Percentiles rank a stretch among this genome's conserved stretches.
phyloP scores from a whole-genome alignment of 2,888 invertebrate genomes.

The Biston stratarius region DNA sequence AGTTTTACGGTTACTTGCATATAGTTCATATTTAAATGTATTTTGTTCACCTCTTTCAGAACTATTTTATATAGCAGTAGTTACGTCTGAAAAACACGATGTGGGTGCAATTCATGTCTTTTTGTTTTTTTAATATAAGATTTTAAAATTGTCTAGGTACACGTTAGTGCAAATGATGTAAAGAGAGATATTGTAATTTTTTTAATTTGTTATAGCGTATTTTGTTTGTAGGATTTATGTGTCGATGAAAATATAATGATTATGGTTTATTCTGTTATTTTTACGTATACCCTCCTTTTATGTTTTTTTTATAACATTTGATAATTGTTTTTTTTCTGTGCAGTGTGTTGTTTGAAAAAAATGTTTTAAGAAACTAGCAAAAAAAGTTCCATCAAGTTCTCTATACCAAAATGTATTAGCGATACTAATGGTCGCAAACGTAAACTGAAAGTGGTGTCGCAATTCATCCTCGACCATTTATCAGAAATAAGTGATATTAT shows the following conservation, averaged over 20 bases:
- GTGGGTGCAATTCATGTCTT: not conserved
- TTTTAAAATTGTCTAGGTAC: conserved; percentile 1
- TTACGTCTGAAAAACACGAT: too few species aligned
- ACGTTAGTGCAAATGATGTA: not conserved
- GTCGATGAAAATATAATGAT: conserved; percentile 13
- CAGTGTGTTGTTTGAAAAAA: too few species aligned
- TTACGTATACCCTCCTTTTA: not conserved
- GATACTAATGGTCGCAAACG: too few species aligned
- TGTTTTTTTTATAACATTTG: too few species aligned
- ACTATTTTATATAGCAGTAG: too few species aligned
- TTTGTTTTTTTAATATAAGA: not conserved
- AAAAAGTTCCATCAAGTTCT: not conserved
- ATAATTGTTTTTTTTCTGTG: not conserved
- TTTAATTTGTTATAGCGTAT: conserved; percentile 18
- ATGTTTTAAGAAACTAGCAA: too few species aligned
- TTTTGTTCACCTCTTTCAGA: too few species aligned
- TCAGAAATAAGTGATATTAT: conserved; percentile 20
- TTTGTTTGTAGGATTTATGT: conserved; percentile 32
- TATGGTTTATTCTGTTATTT: not conserved
- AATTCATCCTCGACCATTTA: conserved; percentile 21
- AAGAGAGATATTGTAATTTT: not conserved
- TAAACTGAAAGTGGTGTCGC: not conserved
- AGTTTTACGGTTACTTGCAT: too few species aligned
- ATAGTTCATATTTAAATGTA: too few species aligned
- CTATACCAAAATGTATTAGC: not conserved